phyloP scores from a whole-genome alignment of 92 coral and sea anemone species.

The Pocillopora meandrina region DNA sequence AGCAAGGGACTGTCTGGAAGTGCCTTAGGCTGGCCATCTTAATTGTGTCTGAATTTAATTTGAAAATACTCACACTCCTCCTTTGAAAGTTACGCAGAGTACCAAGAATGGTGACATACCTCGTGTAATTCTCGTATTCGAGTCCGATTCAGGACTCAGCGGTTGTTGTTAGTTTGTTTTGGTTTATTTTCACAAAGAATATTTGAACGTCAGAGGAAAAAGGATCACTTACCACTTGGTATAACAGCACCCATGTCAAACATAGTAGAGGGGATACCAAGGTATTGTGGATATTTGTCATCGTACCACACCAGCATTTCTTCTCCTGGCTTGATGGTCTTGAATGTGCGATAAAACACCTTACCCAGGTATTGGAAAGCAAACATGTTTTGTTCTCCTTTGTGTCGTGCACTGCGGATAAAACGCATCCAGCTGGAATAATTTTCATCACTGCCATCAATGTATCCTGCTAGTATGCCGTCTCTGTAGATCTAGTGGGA shows the following conservation, averaged over 20 bases:
- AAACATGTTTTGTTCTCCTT: slow-evolving; percentile 84
- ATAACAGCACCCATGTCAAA: slow-evolving; percentile 47
- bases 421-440: slow-evolving; percentile 96
- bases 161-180: too few species aligned
- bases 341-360: slow-evolving; percentile 89
- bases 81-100: too few species aligned
- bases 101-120: too few species aligned
- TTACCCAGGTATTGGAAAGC: slow-evolving; percentile 89
- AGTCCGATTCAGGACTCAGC: too few species aligned
- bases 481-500: slow-evolving; percentile 71
- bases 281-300: slow-evolving; percentile 83
- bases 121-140: too few species aligned
- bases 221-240: slow-evolving; percentile 24
- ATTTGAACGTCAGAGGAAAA: neutral
- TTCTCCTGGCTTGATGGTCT: slow-evolving; percentile 72
- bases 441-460: slow-evolving; percentile 87
- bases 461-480: slow-evolving; percentile 66
- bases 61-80: too few species aligned
- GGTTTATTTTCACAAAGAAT: too few species aligned
- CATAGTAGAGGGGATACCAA: slow-evolving; percentile 83
- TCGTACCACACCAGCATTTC: slow-evolving; percentile 99
- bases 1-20: too few species aligned
- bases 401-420: slow-evolving; percentile 92
- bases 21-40: too few species aligned
- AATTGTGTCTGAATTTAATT: too few species aligned